Base-by-base conservation (phyloP, 2,113 vertebrate genomes). In the Zootoca vivipara region DNA sequence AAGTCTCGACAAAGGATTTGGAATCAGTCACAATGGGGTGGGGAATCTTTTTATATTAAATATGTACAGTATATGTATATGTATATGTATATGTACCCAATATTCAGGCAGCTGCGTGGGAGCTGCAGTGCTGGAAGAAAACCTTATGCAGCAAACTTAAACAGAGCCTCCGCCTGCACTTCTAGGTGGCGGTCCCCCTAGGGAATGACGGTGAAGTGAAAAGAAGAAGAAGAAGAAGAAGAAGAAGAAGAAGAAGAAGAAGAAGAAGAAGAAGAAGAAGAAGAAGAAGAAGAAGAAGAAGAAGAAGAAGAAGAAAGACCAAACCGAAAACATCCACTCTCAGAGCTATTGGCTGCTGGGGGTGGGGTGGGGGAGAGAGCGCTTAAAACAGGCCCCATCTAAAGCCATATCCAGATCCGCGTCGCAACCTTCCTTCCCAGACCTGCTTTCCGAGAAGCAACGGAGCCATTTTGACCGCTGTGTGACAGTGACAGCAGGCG, bases 381-480 rank as follows among this genome's bases (percentile, higher is more conserved):
- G 42, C 10, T 33, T 1, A 22, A 33, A 10, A 30, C 40, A 46
- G 46, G 72, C n/a, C 83, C 83, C 3, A 5, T 20, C 80, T n/a
- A n/a, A 46, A 52, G 74, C n/a, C 85, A 13, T 4, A 15, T 56
- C 75, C 62, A 24, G n/a, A 28, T 56, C 30, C 13, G 77, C 77
- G 40, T n/a, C 33, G 28, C 65, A 12, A n/a, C 65, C 82, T 83
- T 72, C 10, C 30, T 52, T 42, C 16, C 65, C 69, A 20, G 13
- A 30, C 8, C 3, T 78, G 92, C 83, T 87, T 92, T 90, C 93
- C 9, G 7, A 52, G 13, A 15, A 75, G 58, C 58, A 7, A 52
- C 90, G 93, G 93, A 92, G 92, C 95, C 95, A 95, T 95, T 92
- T 96, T 95, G 95, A 93, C 88, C 91, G 91, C 89, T 77, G 94